Evolutionary conservation across 2,888 invertebrate genomes (phyloP).

Genomic region (Acleris emargana): DNA sequence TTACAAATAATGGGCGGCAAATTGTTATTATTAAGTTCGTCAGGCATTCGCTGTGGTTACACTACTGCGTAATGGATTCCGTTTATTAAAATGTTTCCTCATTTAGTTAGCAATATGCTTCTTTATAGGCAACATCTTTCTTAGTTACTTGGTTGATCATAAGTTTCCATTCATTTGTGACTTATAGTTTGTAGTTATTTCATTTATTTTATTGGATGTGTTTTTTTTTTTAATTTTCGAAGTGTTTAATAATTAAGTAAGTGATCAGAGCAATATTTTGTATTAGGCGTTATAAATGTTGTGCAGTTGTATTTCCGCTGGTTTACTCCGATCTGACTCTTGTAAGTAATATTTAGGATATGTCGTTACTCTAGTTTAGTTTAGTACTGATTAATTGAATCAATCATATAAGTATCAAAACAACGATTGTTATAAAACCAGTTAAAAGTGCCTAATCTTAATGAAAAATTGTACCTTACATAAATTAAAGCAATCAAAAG

Average conservation of each 20-base stretch:
- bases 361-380: too few species aligned
- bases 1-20: not conserved
- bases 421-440: too few species aligned
- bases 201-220: not conserved
- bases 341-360: conserved; percentile 42
- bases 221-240: not conserved
- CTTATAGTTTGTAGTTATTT: not conserved
- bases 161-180: not conserved
- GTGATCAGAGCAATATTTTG: not conserved
- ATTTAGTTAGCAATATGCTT: not conserved
- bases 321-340: conserved; percentile 45
- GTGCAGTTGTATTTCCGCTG: conserved; percentile 51
- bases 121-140: not conserved
- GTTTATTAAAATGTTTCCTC: conserved; percentile 2
- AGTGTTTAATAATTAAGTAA: too few species aligned
- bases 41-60: not conserved
- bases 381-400: too few species aligned
- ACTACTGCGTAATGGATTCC: not conserved
- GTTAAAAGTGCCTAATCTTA: not conserved
- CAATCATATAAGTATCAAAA: too few species aligned
- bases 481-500: not conserved
- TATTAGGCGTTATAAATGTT: not conserved
- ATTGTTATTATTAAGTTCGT: not conserved
- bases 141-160: not conserved
- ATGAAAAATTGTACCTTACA: not conserved